Percentiles rank a stretch among this genome's conserved stretches.
Conservation (phyloP, 1,140 invertebrate species). For the Mizuhopecten yessoensis region DNA sequence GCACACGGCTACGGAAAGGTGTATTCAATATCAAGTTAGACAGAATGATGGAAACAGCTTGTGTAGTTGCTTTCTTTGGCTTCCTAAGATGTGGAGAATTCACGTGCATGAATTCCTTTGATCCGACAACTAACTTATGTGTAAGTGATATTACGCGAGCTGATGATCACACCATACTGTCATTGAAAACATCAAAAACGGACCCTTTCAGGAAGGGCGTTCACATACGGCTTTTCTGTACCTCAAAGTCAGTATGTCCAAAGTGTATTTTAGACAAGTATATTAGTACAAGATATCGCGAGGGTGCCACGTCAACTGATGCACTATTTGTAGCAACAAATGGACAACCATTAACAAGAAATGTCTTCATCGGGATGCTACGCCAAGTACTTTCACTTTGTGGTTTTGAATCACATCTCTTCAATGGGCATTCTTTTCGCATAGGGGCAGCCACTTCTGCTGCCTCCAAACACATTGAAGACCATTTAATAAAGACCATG, state of each 20-base stretch:
- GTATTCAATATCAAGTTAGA: neutral
- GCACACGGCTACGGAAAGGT: neutral
- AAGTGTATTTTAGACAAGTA: neutral
- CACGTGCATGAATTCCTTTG: conserved; percentile 39
- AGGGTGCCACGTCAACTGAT: neutral
- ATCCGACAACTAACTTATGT: conserved; percentile 43
- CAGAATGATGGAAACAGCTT: conserved; percentile 42
- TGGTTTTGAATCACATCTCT: conserved; percentile 25
- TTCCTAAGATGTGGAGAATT: conserved; percentile 58
- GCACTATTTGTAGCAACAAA: conserved; percentile 29
- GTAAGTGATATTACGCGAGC: conserved; percentile 12
- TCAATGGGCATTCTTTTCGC: conserved; percentile 54
- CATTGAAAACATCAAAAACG: conserved; percentile 53
- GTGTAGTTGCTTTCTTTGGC: conserved; percentile 52
- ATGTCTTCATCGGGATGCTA: neutral
- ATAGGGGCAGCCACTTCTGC: conserved; percentile 56
- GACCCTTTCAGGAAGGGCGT: conserved; percentile 58
- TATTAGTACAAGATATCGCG: neutral
- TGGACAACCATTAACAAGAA: conserved; percentile 8
- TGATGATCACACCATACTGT: neutral
- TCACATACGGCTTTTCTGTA: conserved; percentile 36
- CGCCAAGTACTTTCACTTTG: neutral
- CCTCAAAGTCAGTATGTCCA: conserved; percentile 29
- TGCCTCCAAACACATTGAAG: too few relatives aligned
- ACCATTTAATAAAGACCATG: too few relatives aligned